Evolutionary conservation across 2,113 vertebrate genomes (phyloP).

Genomic region (Fregetta grallaria): DNA sequence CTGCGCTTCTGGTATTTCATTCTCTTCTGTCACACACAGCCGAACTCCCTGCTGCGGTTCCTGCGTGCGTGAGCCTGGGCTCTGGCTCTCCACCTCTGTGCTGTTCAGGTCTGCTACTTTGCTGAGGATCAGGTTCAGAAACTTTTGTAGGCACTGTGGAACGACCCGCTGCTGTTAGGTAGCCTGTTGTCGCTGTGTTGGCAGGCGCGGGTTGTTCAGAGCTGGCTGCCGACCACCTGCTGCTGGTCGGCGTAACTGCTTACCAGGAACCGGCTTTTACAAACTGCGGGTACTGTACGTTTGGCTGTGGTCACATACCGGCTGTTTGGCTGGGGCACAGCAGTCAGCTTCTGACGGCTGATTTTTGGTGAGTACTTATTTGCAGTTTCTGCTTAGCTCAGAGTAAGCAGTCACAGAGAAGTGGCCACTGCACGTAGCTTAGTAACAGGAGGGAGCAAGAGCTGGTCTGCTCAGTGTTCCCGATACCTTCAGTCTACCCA

Average conservation of each 20-base stretch:
- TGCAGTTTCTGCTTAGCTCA: background rate
- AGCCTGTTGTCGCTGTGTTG: background rate
- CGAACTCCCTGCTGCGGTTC: background rate
- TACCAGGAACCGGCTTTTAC: background rate
- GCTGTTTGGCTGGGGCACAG: background rate
- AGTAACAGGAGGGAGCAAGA: background rate
- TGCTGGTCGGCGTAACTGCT: background rate
- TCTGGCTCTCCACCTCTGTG: no score
- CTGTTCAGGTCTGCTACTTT: background rate
- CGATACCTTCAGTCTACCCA: background rate
- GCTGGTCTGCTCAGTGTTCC: background rate
- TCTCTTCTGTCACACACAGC: accelerated
- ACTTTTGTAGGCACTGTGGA: background rate
- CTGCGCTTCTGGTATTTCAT: background rate
- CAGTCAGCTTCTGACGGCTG: background rate
- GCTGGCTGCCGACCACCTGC: background rate
- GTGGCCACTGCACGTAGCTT: background rate
- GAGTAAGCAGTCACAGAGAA: background rate
- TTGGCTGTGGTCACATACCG: background rate
- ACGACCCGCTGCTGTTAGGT: no score
- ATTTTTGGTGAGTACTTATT: accelerated
- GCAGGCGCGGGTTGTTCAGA: background rate
- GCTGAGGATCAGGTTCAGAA: background rate
- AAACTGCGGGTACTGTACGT: background rate
- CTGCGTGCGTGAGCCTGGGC: accelerated